These are phyloP conservation scores for Limenitis camilla DNA, from an alignment of 2,888 invertebrate species.

Conservation along the genomic window DNA sequence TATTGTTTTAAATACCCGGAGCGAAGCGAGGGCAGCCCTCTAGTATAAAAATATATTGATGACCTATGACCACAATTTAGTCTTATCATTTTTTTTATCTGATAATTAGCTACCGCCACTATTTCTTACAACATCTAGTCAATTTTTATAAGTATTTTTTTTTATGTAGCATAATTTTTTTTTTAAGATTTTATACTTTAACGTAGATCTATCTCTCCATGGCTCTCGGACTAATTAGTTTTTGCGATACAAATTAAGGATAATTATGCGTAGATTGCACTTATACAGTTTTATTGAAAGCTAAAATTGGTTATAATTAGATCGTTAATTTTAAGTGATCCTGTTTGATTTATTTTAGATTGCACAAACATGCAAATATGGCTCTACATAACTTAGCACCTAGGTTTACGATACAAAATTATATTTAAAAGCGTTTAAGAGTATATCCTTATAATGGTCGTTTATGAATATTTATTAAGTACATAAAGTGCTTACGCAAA, in stretches of 20 bases:
- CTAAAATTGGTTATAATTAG: conserved; percentile 2
- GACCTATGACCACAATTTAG: no score
- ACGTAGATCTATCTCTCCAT: no score
- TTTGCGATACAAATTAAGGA: no score
- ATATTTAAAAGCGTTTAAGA: not conserved
- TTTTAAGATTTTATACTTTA: no score
- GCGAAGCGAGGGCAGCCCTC: no score
- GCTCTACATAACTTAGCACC: not conserved
- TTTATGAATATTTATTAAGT: conserved; percentile 11
- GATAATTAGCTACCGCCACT: no score
- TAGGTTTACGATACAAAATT: not conserved
- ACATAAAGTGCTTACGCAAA: conserved; percentile 23
- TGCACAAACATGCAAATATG: not conserved
- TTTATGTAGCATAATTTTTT: no score
- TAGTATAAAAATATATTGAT: no score
- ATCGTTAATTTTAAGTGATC: not conserved
- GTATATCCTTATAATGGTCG: not conserved
- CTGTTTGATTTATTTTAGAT: not conserved
- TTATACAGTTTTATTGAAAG: conserved; percentile 10
- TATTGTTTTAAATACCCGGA: no score
- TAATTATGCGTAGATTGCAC: conserved; percentile 6
- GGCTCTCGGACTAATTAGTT: not conserved
- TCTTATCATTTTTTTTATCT: no score
- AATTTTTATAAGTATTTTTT: no score
- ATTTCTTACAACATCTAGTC: no score